Evolutionary conservation across 2,888 invertebrate species (phyloP), one percentile per base, ranked within the genome.

Genomic region (Punctoribates punctum): DNA sequence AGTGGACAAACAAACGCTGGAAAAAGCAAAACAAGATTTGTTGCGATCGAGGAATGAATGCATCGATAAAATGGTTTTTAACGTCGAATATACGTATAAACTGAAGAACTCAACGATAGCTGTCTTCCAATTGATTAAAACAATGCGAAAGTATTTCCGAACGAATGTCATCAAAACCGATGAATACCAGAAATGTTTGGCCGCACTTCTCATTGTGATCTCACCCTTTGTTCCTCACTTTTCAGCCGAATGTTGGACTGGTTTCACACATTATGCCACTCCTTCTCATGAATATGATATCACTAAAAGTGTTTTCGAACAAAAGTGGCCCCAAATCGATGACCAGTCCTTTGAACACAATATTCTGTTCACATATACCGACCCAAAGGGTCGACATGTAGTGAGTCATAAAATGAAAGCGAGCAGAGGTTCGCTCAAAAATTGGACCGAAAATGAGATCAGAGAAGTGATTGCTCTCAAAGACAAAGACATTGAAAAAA

Each of bases 211-310:
- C 75, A 90, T 95, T 79, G 90, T 94, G 89, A 82, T 96, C 57
- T 89, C 93, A 4, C 96, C 96, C 0, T 88, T 96, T 82, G 91
- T 92, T 0, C 97, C 97, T 0, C 92, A 94, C 84, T 95, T 95
- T 84, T 90, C 93, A 46, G 91, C 91, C 0, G 96, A 96, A 84
- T 85, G 96, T 20, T 97, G 96, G 96, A 87, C 88, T 27, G 93
- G 90, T 73, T 89, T 93, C 29, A 25, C 34, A 54, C 23, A 38
- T n/a, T 20, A 23, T 67, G 67, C 73, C 15, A 34, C 23, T n/a
- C 15, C 60, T 46, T 60, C n/a, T 20, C 20, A 75, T 48, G 42
- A 65, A 65, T 78, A 60, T 46, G 77, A 67, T 74, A 70, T 77
- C 79, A 79, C 90, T 74, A 85, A 88, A 82, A 85, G 87, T 82